Evolutionary conservation across 2,888 invertebrate genomes (phyloP).

Genomic region (Cosmopolites sordidus): DNA sequence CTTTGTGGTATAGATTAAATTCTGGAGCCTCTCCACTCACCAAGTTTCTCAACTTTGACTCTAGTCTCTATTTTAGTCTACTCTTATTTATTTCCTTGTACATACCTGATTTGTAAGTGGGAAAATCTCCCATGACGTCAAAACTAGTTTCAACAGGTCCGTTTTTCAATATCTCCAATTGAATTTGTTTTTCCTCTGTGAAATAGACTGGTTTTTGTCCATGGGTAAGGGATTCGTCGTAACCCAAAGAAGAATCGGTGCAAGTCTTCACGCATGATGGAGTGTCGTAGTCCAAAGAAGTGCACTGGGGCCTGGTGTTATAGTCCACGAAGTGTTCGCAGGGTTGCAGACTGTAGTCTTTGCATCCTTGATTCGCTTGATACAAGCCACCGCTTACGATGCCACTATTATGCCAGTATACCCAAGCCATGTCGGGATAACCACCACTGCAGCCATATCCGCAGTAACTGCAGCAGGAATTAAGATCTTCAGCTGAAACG

Average conservation of each 20-base stretch:
- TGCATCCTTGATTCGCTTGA: constrained; percentile 44
- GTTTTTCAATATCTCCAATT: constrained; percentile 71
- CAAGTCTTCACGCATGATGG: constrained; percentile 39
- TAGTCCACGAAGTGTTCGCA: constrained; percentile 18
- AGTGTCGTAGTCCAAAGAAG: constrained; percentile 60
- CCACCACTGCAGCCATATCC: constrained; percentile 72
- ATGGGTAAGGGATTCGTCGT: too few relatives aligned
- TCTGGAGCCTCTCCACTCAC: too few relatives aligned
- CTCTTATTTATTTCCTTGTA: too few relatives aligned
- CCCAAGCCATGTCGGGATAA: constrained; percentile 73
- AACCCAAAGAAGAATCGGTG: constrained; percentile 40
- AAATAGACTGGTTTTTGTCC: constrained; percentile 58
- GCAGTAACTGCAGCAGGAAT: constrained; percentile 68
- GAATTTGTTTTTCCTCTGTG: constrained; percentile 61
- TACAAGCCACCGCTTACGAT: constrained; percentile 82
- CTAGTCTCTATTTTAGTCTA: too few relatives aligned
- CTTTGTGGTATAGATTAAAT: too few relatives aligned
- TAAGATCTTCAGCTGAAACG: constrained; percentile 75
- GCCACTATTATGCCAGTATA: constrained; percentile 72
- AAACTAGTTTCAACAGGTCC: too few relatives aligned
- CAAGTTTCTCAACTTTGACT: too few relatives aligned
- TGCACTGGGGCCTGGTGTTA: constrained; percentile 56
- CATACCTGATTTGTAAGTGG: too few relatives aligned
- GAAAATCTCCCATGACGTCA: too few relatives aligned
- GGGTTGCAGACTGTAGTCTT: too few relatives aligned